Percentiles rank a stretch among this genome's conserved stretches.
These are phyloP conservation scores for Nesometra sesokonis DNA, from an alignment of 35 echinoderm and acorn worm species.

Conservation along the genomic window DNA sequence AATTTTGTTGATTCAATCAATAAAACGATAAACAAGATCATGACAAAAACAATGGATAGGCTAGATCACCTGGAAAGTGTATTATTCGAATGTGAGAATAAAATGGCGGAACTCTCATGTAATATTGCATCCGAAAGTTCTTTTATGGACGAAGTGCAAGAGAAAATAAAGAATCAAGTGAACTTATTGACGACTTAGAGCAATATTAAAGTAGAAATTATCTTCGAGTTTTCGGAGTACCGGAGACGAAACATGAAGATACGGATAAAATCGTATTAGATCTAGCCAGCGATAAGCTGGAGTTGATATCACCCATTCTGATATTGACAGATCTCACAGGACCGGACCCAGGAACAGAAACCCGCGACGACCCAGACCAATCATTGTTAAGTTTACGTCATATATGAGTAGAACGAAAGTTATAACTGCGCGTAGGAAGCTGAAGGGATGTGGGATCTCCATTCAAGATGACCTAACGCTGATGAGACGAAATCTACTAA, in stretches of 20 bases:
- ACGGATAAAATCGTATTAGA: too few relatives aligned
- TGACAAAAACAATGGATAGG: not conserved
- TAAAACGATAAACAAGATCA: not conserved
- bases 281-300: too few relatives aligned
- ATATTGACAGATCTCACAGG: conserved; percentile 12
- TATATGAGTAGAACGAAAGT: not conserved
- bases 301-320: not conserved
- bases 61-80: not conserved
- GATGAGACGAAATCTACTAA: not conserved
- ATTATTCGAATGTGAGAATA: not conserved
- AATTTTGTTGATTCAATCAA: not conserved
- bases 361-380: not conserved
- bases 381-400: conserved; percentile 5
- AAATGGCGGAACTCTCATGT: not conserved
- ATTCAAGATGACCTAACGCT: conserved; percentile 6
- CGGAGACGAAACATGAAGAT: too few relatives aligned
- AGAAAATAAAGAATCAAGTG: too few relatives aligned
- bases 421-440: not conserved
- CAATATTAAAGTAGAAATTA: too few relatives aligned
- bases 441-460: conserved; percentile 7
- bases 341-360: not conserved
- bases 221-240: too few relatives aligned
- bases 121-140: not conserved
- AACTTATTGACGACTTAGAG: too few relatives aligned
- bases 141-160: too few relatives aligned